These are phyloP conservation scores for Catocala sponsa DNA, from an alignment of 2,888 invertebrate species.

Conservation along the genomic window DNA sequence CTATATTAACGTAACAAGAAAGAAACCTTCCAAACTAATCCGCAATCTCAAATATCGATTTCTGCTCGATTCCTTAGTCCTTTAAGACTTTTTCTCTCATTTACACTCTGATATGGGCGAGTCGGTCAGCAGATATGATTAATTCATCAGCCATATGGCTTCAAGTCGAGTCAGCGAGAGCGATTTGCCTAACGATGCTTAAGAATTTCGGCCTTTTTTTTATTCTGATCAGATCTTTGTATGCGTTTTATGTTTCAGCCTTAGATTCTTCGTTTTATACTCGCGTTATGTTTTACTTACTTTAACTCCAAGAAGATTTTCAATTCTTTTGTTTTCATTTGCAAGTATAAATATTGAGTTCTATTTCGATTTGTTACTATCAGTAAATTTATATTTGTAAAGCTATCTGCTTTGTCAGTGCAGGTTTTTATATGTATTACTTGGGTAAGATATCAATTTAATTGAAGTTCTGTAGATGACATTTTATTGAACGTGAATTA, in stretches of 20 bases:
- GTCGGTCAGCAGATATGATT: slow-evolving; percentile 44
- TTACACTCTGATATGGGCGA: slow-evolving; percentile 43
- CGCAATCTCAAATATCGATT: slow-evolving; percentile 6
- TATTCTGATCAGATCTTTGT: slow-evolving; percentile 32
- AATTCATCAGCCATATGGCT: slow-evolving; percentile 49
- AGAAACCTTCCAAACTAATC: background rate
- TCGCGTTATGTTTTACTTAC: background rate
- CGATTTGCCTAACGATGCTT: slow-evolving; percentile 43
- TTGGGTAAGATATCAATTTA: too few relatives aligned
- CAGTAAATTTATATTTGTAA: too few relatives aligned
- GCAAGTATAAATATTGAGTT: too few relatives aligned
- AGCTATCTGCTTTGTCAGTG: too few relatives aligned
- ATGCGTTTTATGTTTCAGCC: slow-evolving; percentile 31
- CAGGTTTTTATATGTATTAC: too few relatives aligned
- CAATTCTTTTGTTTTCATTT: too few relatives aligned
- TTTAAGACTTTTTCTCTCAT: slow-evolving; percentile 40
- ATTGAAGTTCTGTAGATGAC: too few relatives aligned
- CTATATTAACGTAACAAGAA: background rate
- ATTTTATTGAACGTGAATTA: too few relatives aligned
- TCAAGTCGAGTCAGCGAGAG: slow-evolving; percentile 40
- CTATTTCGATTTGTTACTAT: too few relatives aligned
- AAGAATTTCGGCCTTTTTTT: slow-evolving; percentile 20
- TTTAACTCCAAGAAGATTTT: too few relatives aligned
- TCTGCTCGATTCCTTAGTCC: slow-evolving; percentile 11
- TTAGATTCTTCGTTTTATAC: slow-evolving; percentile 2